These are phyloP conservation scores for Trichonephila inaurata DNA, from an alignment of 1,140 invertebrate genomes.

Conservation along the genomic window DNA sequence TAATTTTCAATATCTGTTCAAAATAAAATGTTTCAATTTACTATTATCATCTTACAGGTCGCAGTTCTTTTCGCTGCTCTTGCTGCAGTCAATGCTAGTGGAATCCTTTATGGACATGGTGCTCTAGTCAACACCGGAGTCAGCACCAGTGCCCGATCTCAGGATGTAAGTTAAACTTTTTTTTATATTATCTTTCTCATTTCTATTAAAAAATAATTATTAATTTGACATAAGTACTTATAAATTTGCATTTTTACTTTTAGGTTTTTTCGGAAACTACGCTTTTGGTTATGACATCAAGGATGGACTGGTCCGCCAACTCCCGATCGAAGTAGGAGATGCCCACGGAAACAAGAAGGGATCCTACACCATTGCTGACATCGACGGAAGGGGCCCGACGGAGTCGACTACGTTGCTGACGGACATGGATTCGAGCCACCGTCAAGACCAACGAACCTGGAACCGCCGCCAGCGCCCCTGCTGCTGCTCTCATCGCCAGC, in stretches of 20 bases:
- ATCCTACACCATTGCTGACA: constrained; percentile 72
- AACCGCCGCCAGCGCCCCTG: constrained; percentile 54
- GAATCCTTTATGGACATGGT: too few relatives aligned
- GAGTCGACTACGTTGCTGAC: constrained; percentile 77
- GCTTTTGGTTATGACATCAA: too few relatives aligned
- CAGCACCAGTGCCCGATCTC: too few relatives aligned
- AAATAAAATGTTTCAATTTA: too few relatives aligned
- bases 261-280: background rate
- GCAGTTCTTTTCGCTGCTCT: background rate
- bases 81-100: background rate
- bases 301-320: background rate
- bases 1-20: too few relatives aligned
- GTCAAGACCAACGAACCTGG: constrained; percentile 66
- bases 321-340: background rate
- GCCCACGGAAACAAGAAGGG: constrained; percentile 47
- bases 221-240: too few relatives aligned
- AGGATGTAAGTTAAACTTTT: background rate
- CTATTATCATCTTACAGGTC: too few relatives aligned
- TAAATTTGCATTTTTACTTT: background rate
- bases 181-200: background rate
- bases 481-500: constrained; percentile 26
- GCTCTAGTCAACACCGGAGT: too few relatives aligned
- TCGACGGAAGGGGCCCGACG: constrained; percentile 69
- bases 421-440: constrained; percentile 67
- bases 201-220: too few relatives aligned